Base-by-base conservation (phyloP, 2,113 vertebrate species). In the Oreochromis tanganicae region DNA sequence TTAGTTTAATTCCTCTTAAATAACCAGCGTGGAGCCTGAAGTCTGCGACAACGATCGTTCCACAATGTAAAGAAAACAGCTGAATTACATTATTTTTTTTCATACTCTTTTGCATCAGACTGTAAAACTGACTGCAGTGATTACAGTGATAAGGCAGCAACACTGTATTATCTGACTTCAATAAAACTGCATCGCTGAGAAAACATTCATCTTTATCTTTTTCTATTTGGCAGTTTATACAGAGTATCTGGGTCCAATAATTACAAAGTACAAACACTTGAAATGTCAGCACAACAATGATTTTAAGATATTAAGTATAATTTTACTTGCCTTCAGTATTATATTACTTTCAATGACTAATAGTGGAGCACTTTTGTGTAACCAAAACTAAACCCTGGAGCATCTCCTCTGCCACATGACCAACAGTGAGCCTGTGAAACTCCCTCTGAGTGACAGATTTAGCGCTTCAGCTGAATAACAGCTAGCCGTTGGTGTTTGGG, bases 1-100 rank as follows among this genome's bases (percentile, higher is more conserved):
- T 80, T 29, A 1, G 57, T 85, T 87, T 78, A 61, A 27, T 79
- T 88, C 34, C 27, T n/a, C 24, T 50, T 82, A 57, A 80, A 34
- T 9, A 46, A 90, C 73, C 54, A 61, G 54, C 10, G 41, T 14
- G 46, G 29, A 12, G 55, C 11, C 17, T 3, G 2, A 32, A 57
- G 46, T 46, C 1, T 29, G 19, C 3, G 16, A 81, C 32, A 14
- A 29, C 24, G 4, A 71, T 12, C 7, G 12, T 32, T 81, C 21
- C 16, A 43, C 46, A 8, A 8, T 7, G 24, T 12, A 50, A 50
- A 78, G 36, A 9, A 80, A 80, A 56, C 13, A 6, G 38, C 41
- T 48, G 24, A 48, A 48, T 75, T 16, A 0, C 21, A 17, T 46
- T 46, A 1, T 3, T 34, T 17, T 32, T 4, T 21, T 68, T 24